Evolutionary conservation across 23 tunicate species (phyloP).

Genomic region (Phallusia fumigata): DNA sequence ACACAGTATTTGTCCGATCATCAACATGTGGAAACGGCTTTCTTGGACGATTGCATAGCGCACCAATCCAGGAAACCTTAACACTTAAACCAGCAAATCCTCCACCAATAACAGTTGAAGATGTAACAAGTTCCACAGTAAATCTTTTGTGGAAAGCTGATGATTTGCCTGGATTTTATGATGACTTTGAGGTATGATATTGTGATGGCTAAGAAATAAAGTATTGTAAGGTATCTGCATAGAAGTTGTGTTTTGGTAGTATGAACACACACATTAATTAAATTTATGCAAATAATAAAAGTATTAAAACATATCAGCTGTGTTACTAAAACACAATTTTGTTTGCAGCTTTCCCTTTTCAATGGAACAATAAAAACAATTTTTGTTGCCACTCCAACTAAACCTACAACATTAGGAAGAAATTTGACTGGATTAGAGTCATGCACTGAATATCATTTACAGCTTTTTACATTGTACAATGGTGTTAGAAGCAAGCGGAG

Average conservation of each 20-base stretch:
- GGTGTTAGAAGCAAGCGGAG: conserved; percentile 45
- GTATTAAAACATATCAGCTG: no score
- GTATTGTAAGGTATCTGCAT: no score
- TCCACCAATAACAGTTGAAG: conserved; percentile 30
- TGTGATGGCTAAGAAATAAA: no score
- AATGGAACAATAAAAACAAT: conserved; percentile 7
- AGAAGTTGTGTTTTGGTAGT: no score
- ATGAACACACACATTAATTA: no score
- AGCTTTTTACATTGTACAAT: conserved; percentile 39
- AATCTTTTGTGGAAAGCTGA: conserved; percentile 46
- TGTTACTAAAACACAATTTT: no score
- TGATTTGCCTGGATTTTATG: conserved; percentile 55
- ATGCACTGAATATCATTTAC: conserved; percentile 50
- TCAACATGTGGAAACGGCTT: conserved; percentile 85
- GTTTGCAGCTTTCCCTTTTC: conserved; percentile 27
- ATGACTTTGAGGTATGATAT: conserved; percentile 62
- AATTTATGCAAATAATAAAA: no score
- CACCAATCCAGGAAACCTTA: conserved; percentile 23
- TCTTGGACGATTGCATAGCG: conserved; percentile 52
- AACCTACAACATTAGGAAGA: conserved; percentile 37
- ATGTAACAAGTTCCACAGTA: conserved; percentile 35
- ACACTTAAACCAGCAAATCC: conserved; percentile 62
- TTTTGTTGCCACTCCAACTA: conserved; percentile 24
- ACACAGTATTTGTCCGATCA: conserved; percentile 62
- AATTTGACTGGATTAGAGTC: conserved; percentile 50